Evolutionary conservation across 2,113 vertebrate genomes (phyloP), one percentile per base, ranked within the genome.

Genomic region (Cyprinus carpio): DNA sequence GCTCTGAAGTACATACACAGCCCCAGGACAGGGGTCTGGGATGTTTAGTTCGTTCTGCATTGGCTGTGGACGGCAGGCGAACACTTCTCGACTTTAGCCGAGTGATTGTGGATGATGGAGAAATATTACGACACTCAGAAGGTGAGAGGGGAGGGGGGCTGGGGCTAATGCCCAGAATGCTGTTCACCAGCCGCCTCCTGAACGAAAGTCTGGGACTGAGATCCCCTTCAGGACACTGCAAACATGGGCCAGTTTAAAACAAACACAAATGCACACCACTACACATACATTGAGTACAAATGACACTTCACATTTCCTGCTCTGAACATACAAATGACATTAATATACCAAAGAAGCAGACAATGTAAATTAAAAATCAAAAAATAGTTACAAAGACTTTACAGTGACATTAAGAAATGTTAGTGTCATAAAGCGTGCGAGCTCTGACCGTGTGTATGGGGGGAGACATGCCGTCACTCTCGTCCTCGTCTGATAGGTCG

Each of bases 401-500:
- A 76, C 20, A 76, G 0, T n/a, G 13, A 27, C 29, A 83, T 81
- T 11, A 18, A 60, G 11, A 11, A 84, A 15, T 31, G 23, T 49
- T 37, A 37, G 37, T 40, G 65, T 23, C 16, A n/a, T 16, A 7
- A 71, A 49, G 6, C 18, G 6, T n/a, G n/a, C 0, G 11, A 58
- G 54, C 25, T 85, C 96, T 95, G 91, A 99, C 98, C 90, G 95
- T 89, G 80, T 98, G 96, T 88, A 97, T 87, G 58, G 96, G 96
- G 71, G 97, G 96, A 64, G 97, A 97, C 96, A 98, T 97, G 34
- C 92, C 95, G 87, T 98, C 98, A 2, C 95, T 91, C 85, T 99
- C 97, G 71, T 99, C 98, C 82, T 99, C 97, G 75, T 99, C 98
- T 0, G 98, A 99, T 11, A 99, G 90, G 88, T 98, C 97, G 3